phyloP scores from a whole-genome alignment of 1,140 invertebrate genomes.

The Chymomyza costata region DNA sequence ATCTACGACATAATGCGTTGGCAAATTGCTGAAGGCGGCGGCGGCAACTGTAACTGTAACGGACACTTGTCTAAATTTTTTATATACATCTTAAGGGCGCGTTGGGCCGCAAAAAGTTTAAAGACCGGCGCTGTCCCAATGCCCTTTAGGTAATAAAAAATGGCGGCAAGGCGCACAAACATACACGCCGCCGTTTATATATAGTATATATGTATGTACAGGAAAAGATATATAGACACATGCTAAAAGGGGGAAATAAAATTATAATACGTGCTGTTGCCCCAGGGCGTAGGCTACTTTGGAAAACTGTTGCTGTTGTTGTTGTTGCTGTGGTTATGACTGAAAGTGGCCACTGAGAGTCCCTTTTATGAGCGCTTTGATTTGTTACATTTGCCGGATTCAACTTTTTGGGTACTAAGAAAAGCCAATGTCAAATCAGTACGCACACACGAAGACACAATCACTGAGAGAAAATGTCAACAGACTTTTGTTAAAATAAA shows the following conservation, averaged over 20 bases:
- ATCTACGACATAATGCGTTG: conserved; percentile 61
- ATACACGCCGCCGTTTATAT: no score
- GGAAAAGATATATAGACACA: no score
- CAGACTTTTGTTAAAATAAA: no score
- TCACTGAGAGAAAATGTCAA: no score
- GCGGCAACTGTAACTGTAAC: conserved; percentile 13
- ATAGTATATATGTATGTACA: no score
- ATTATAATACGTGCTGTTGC: conserved; percentile 41
- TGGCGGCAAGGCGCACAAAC: conserved; percentile 17
- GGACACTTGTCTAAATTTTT: conserved; percentile 45
- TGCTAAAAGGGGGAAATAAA: conserved; percentile 19
- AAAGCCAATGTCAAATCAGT: no score
- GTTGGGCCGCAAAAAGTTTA: conserved; percentile 22
- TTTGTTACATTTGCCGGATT: conserved; percentile 37
- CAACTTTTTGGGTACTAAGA: no score
- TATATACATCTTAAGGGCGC: conserved; percentile 44
- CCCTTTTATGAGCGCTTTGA: conserved; percentile 17
- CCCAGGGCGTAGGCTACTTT: no score
- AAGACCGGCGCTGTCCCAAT: conserved; percentile 5
- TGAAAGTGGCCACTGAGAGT: conserved; percentile 19
- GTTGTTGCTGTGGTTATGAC: conserved; percentile 37
- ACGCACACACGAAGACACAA: no score
- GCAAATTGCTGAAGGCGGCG: conserved; percentile 55
- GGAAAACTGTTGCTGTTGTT: neutral
- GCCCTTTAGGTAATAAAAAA: conserved; percentile 10